Evolutionary conservation across 2,888 invertebrate genomes (phyloP).

Genomic region (Pasiphila rectangulata): DNA sequence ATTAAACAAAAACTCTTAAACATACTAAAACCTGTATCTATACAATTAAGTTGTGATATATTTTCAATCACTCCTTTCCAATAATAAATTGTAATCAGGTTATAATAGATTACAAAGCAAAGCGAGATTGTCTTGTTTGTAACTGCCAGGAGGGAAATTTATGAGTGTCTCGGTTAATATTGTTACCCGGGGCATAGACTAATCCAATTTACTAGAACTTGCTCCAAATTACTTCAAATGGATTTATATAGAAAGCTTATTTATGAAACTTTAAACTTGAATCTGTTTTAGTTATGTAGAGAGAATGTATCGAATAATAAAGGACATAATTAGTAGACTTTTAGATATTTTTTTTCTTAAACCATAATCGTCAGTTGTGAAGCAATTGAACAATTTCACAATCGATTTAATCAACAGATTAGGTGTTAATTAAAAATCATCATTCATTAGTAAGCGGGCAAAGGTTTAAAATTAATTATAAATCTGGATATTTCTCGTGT

Average conservation of each 20-base stretch:
- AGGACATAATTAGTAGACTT: too few relatives aligned
- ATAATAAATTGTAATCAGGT: conserved; percentile 13
- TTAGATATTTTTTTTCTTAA: too few relatives aligned
- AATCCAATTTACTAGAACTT: conserved; percentile 25
- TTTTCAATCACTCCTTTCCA: conserved; percentile 16
- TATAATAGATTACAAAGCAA: conserved; percentile 24
- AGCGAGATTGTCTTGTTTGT: conserved; percentile 29
- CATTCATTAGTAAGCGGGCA: too few relatives aligned
- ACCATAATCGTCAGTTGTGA: too few relatives aligned
- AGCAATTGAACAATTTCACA: too few relatives aligned
- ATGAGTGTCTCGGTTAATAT: conserved; percentile 28
- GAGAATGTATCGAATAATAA: background rate
- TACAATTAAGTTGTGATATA: conserved; percentile 6
- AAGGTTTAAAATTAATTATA: too few relatives aligned
- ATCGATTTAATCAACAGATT: too few relatives aligned
- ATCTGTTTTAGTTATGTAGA: background rate
- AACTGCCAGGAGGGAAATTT: conserved; percentile 27
- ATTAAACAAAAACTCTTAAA: background rate
- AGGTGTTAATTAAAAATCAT: too few relatives aligned
- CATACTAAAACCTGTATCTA: background rate
- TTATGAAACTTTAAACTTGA: background rate
- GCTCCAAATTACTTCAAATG: conserved; percentile 17
- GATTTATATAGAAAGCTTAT: conserved; percentile 5
- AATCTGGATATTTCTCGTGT: too few relatives aligned
- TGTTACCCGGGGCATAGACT: conserved; percentile 29